Base-by-base conservation (phyloP, 2,113 vertebrate species). In the Malaclemys terrapin region DNA sequence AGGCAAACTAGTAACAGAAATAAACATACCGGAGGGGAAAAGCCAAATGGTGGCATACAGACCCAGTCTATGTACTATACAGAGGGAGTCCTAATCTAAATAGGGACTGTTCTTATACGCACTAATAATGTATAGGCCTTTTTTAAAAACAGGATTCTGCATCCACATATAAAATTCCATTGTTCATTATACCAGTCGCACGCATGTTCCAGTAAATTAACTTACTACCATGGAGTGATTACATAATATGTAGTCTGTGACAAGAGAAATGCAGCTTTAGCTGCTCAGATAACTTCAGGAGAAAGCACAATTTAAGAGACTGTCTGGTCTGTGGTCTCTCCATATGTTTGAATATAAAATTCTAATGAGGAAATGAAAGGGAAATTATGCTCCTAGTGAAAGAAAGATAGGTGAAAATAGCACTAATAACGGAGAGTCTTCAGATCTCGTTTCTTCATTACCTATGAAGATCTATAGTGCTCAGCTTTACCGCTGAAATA, bases 271-370 rank as follows among this genome's bases (percentile, higher is more conserved):
- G 5, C 35, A 78, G 11, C 11, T 4, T 88, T 53, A 86, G 42
- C 53, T 5, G 4, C 57, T 81, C 3, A 88, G 89, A 88, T 35
- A 83, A 81, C 20, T 85, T 53, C 19, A 75, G 47, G 16, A 45
- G 31, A 81, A 95, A 94, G 76, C 7, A 57, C 25, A 56, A 6
- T 62, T 80, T 82, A 93, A 69, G n/a, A 20, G 27, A 57, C n/a
- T 89, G 12, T 9, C 24, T 87, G 16, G 12, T 53, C 45, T 56
- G 53, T 29, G 52, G 50, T 57, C 52, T 86, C 27, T 86, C 10
- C 45, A 90, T 45, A 86, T 24, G 88, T 50, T 42, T 62, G 35
- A 89, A 89, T 35, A 57, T 10, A 93, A 94, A 95, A 89, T 84
- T 31, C 31, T 81, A 38, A 65, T 42, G 80, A 62, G 19, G 25